A percentile compares a stretch with the other conserved stretches of the same genome.
These are phyloP conservation scores for Nematolebias whitei DNA, from an alignment of 2,113 vertebrate genomes.

Conservation along the genomic window DNA sequence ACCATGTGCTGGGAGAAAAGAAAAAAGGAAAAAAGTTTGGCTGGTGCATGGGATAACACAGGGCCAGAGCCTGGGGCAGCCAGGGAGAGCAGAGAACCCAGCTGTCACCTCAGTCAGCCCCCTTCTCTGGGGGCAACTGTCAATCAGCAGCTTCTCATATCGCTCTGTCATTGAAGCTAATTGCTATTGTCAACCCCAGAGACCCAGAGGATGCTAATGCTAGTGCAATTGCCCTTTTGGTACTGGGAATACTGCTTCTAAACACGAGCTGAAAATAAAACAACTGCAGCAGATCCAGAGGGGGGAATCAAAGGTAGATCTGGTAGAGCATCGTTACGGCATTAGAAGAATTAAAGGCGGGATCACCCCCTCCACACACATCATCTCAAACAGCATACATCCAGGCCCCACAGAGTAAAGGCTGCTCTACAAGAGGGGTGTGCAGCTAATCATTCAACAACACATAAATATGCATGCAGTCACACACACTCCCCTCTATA, in stretches of 20 bases:
- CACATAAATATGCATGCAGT: constrained; percentile 53
- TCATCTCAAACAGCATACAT: constrained; percentile 43
- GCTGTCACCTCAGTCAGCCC: constrained; percentile 79
- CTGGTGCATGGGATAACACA: constrained; percentile 68
- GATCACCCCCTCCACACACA: constrained; percentile 73
- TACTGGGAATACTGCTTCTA: constrained; percentile 68
- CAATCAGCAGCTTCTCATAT: constrained; percentile 76
- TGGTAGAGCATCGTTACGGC: constrained; percentile 67
- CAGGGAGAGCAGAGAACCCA: constrained; percentile 73
- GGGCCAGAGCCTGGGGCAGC: constrained; percentile 78
- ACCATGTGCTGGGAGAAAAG: constrained; percentile 53
- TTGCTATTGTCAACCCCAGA: constrained; percentile 78
- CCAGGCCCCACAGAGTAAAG: constrained; percentile 46
- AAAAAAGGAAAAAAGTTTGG: constrained; percentile 56
- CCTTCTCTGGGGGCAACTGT: constrained; percentile 78
- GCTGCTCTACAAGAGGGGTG: constrained; percentile 48
- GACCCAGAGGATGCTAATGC: constrained; percentile 73
- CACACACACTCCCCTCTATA: constrained; percentile 26
- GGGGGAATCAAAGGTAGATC: constrained; percentile 69
- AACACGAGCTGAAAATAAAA: constrained; percentile 63
- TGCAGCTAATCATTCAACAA: constrained; percentile 40
- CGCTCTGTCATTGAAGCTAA: constrained; percentile 77
- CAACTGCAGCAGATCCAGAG: constrained; percentile 52
- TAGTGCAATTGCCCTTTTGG: constrained; percentile 73
- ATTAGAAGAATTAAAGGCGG: constrained; percentile 68